Evolutionary conservation across 1,140 invertebrate genomes (phyloP), one percentile per base, ranked within the genome.

Genomic region (Drosophila melanica): DNA sequence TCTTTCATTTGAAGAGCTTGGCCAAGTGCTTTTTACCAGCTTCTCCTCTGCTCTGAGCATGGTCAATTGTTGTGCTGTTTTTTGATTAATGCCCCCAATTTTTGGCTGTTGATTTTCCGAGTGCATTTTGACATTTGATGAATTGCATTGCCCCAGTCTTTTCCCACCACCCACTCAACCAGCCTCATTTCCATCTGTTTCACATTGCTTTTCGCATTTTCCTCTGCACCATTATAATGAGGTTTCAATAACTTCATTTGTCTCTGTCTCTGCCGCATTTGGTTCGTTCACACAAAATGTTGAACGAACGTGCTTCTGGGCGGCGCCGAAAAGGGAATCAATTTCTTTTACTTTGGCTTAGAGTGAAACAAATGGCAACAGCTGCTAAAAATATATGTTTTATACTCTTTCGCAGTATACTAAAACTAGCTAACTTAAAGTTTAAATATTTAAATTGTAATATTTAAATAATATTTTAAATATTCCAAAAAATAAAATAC

Each of bases 41-140:
- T 76, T 76, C 20, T 48, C 14, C 14, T 14, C 18, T 10, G 12
- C 44, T 2, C 44, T 37, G 6, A 42, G 16, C 18, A 62, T 79
- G 82, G 71, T 68, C 81, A 75, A 76, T 69, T 69, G 71, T 89
- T 87, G 71, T 67, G 62, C n/a, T 44, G 6, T n/a, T 68, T n/a
- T 68, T 48, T 87, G 84, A 87, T 87, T 89, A 89, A 89, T 87
- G 84, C 77, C 47, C 66, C 20, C 42, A 58, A 89, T 84, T 67
- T 82, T 69, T 82, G 79, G 75, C 76, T 82, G 79, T 87, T 81
- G 85, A 89, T 89, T 79, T 82, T 87, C 58, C 76, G 65, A 82
- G 79, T 89, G 84, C 79, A 87, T 87, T 87, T 79, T 87, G 82
- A 87, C 82, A 82, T 79, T 87, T 87, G 82, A 87, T 87, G 82